phyloP scores from a whole-genome alignment of 2,888 invertebrate species.

The Leptinotarsa tumamoca region DNA sequence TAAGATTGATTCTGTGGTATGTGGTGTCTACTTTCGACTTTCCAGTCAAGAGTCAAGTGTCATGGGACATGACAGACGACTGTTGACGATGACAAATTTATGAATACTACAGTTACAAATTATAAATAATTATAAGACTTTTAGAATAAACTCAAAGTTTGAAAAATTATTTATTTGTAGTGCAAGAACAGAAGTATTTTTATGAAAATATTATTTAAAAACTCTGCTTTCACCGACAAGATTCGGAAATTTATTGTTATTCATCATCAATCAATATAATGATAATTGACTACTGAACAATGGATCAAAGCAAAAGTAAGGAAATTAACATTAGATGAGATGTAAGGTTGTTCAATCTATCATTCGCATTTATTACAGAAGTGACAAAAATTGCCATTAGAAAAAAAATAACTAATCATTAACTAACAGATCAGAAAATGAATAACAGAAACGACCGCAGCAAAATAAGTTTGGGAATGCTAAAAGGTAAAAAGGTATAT shows the following conservation, averaged over 20 bases:
- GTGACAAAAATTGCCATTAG: slow-evolving; percentile 12
- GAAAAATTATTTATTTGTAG: background rate
- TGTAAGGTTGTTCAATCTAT: slow-evolving; percentile 23
- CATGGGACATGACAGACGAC: background rate
- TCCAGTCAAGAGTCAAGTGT: too few relatives aligned
- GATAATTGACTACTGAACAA: slow-evolving; percentile 42
- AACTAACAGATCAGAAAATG: slow-evolving; percentile 43
- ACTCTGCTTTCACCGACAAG: background rate
- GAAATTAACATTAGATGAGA: slow-evolving; percentile 21
- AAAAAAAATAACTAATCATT: background rate
- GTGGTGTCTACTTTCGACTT: too few relatives aligned
- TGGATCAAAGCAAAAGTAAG: slow-evolving; percentile 45
- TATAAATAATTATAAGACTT: background rate
- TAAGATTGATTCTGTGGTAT: too few relatives aligned
- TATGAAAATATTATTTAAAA: background rate
- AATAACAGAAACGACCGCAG: slow-evolving; percentile 59
- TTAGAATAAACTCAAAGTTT: background rate
- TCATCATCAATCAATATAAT: slow-evolving; percentile 35
- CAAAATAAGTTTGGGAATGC: slow-evolving; percentile 65
- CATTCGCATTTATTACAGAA: slow-evolving; percentile 38
- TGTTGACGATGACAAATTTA: background rate
- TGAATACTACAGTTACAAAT: background rate
- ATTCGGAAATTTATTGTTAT: slow-evolving; percentile 16
- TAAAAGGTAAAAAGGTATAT: slow-evolving; percentile 65
- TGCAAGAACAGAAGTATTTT: background rate